Evolutionary conservation across 2,113 vertebrate genomes (phyloP).

Genomic region (Sinocyclocheilus grahami): DNA sequence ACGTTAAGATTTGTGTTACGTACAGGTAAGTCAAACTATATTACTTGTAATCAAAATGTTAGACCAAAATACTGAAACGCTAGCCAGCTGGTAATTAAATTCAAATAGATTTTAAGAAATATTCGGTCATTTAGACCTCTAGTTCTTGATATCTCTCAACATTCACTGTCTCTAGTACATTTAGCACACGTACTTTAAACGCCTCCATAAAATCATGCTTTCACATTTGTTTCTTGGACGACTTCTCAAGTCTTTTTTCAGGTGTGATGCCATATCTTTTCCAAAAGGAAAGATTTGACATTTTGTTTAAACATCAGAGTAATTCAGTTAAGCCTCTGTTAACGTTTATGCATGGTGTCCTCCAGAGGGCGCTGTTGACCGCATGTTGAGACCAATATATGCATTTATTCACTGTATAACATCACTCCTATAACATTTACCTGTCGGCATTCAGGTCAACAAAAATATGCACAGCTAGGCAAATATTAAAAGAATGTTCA

Average conservation of each 20-base stretch:
- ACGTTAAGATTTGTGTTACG: neutral
- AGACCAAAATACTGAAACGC: neutral
- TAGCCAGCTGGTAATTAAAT: neutral
- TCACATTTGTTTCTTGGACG: neutral
- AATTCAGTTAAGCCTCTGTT: neutral
- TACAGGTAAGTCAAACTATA: neutral
- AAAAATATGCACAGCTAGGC: neutral
- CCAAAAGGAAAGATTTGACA: neutral
- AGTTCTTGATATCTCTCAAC: neutral
- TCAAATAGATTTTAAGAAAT: neutral
- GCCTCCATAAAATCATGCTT: too few species aligned
- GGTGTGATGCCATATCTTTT: neutral
- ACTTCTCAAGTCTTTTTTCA: neutral
- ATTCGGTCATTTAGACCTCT: neutral
- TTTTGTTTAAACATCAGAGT: neutral
- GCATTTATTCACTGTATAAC: neutral
- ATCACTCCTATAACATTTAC: neutral
- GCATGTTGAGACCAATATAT: neutral
- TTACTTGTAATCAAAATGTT: neutral
- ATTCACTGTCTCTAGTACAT: neutral
- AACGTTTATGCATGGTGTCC: neutral
- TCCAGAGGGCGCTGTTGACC: conserved; percentile 44
- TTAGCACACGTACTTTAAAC: neutral
- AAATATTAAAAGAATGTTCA: neutral
- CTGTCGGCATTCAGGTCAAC: neutral